Evolutionary conservation across 2,113 vertebrate genomes (phyloP).

Genomic region (Nothocercus nigrocapillus): DNA sequence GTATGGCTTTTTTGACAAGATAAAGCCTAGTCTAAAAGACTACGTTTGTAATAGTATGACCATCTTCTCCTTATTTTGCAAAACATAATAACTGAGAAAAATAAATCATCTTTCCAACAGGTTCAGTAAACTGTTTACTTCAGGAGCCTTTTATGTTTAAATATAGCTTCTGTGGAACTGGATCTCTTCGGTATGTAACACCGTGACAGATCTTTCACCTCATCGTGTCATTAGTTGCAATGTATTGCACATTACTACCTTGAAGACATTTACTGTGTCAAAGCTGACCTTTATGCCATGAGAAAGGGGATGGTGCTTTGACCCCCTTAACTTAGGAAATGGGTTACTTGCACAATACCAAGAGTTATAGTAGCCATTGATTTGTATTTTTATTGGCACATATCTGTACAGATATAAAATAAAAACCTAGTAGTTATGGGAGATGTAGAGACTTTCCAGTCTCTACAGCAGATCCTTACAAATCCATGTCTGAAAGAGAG

Average conservation of each 20-base stretch:
- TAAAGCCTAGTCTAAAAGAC: constrained; percentile 1
- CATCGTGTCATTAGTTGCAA: background rate
- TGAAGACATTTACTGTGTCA: background rate
- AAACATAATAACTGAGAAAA: background rate
- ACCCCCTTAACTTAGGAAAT: background rate
- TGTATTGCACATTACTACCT: background rate
- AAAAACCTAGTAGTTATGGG: background rate
- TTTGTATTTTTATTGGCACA: background rate
- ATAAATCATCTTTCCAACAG: constrained; percentile 3
- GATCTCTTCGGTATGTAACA: background rate
- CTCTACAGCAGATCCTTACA: background rate
- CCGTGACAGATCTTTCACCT: background rate
- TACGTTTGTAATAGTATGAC: background rate
- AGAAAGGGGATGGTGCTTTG: background rate
- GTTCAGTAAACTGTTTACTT: constrained; percentile 41
- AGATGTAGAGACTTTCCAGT: background rate
- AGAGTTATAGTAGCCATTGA: background rate
- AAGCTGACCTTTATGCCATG: background rate
- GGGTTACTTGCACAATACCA: background rate
- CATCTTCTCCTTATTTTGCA: constrained; percentile 12
- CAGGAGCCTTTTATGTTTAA: constrained; percentile 47
- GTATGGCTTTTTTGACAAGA: background rate
- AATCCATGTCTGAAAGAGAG: background rate
- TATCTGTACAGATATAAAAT: background rate
- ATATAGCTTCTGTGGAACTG: background rate